phyloP scores from a whole-genome alignment of 2,113 vertebrate genomes.

The Callipepla squamata region DNA sequence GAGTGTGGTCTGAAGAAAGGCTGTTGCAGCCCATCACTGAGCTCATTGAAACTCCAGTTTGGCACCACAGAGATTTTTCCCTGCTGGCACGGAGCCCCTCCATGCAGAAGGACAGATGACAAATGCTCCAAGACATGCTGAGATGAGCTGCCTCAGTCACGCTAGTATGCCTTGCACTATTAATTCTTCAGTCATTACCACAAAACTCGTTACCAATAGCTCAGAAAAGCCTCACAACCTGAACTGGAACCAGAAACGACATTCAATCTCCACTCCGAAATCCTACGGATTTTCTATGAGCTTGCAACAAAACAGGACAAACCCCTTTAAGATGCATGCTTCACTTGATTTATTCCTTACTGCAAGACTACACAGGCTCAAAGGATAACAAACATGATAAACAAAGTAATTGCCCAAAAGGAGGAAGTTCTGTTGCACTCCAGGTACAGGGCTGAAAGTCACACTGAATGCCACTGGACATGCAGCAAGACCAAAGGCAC shows the following conservation, averaged over 20 bases:
- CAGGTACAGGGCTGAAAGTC: background rate
- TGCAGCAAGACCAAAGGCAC: background rate
- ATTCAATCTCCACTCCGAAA: background rate
- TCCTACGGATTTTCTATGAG: background rate
- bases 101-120: constrained; percentile 23
- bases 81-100: constrained; percentile 26
- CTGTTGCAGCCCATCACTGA: constrained; percentile 2
- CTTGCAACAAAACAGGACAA: background rate
- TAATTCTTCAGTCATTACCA: background rate
- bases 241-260: background rate
- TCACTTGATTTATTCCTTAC: background rate
- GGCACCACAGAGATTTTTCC: constrained; percentile 15
- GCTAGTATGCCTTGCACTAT: background rate
- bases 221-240: background rate
- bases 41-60: constrained; percentile 15
- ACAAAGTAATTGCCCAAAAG: background rate
- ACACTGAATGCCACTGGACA: background rate
- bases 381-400: background rate
- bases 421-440: background rate
- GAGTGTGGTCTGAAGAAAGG: background rate
- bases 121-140: background rate
- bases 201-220: background rate
- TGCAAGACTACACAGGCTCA: background rate
- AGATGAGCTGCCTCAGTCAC: constrained; percentile 25
- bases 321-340: background rate